Evolutionary conservation across 2,797 vertebrate species (phyloP).

Genomic region (Capromys pilorides): DNA sequence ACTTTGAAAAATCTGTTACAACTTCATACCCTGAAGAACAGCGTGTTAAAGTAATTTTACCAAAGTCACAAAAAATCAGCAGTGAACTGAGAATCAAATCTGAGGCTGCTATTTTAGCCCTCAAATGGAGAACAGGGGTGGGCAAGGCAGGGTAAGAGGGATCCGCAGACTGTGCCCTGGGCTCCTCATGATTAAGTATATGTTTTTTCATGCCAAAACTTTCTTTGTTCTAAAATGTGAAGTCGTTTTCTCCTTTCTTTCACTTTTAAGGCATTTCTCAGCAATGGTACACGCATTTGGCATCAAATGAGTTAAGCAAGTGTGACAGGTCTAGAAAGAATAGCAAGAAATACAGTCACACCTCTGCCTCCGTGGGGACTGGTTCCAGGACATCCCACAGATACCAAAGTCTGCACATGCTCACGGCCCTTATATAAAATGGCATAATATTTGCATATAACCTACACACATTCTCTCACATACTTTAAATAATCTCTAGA

Average conservation of each 20-base stretch:
- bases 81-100: background rate
- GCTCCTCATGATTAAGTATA: background rate
- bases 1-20: background rate
- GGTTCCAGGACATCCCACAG: background rate
- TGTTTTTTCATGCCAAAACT: background rate
- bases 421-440: background rate
- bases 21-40: background rate
- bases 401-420: background rate
- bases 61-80: background rate
- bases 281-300: background rate
- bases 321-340: background rate
- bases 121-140: background rate
- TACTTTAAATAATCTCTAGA: conserved; percentile 4
- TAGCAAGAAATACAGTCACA: background rate
- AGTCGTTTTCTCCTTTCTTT: background rate
- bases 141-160: background rate
- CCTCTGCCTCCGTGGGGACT: background rate
- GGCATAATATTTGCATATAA: background rate
- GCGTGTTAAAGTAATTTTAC: background rate
- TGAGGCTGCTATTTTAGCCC: background rate
- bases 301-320: background rate
- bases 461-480: background rate
- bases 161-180: background rate
- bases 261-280: background rate
- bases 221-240: background rate